phyloP scores from a whole-genome alignment of 2,113 vertebrate species.

The Thymallus thymallus region DNA sequence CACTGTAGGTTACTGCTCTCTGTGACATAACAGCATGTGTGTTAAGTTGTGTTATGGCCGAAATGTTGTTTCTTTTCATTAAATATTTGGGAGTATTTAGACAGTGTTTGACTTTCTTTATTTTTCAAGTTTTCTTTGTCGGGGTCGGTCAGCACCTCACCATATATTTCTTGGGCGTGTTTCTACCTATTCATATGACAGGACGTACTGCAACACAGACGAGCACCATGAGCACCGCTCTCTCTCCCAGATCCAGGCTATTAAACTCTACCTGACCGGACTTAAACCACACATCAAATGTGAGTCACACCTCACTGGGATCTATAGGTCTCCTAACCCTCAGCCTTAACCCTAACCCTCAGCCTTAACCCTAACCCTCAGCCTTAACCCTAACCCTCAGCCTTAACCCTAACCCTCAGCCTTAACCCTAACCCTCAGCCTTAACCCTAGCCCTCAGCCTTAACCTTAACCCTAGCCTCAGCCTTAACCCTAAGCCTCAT shows the following conservation, averaged over 20 bases:
- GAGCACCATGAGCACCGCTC: constrained; percentile 89
- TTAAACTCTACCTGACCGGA: constrained; percentile 91
- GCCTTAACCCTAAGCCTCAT: no score
- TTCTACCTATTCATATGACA: constrained; percentile 56
- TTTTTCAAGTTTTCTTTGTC: no score
- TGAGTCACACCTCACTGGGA: constrained; percentile 64
- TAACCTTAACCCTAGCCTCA: no score
- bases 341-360: no score
- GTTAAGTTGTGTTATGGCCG: no score
- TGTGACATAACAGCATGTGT: constrained; percentile 32
- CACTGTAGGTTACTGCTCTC: constrained; percentile 9
- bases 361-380: no score
- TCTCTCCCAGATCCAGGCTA: constrained; percentile 91
- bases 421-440: no score
- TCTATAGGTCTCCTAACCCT: background rate
- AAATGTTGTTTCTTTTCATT: no score
- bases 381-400: no score
- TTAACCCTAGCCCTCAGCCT: no score
- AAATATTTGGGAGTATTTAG: background rate
- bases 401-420: no score
- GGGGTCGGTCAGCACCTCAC: no score
- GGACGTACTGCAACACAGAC: constrained; percentile 97
- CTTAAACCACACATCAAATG: constrained; percentile 90
- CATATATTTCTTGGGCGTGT: background rate
- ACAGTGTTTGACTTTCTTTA: background rate